Base-by-base conservation (phyloP, 2,888 invertebrate species). In the Palloptera scutellata region DNA sequence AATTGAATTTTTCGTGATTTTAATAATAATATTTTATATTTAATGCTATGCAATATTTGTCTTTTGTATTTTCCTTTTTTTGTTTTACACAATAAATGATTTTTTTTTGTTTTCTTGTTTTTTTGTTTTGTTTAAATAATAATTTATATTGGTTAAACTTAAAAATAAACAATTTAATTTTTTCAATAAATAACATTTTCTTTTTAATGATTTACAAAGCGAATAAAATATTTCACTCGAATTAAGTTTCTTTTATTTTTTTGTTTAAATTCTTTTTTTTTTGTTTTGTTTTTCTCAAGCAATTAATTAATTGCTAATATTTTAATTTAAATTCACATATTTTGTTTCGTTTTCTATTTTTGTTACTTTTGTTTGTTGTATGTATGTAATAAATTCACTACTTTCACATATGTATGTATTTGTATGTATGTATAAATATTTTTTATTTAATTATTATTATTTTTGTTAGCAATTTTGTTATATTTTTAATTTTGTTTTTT, bases 161-260 rank as follows among this genome's bases (percentile, higher is more conserved):
- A 64, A 76, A 70, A 73, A 70, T 71, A 70, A 73, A 70, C 75
- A 68, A 73, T 66, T 64, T 58, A 54, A n/a, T 70, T 69, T 40
- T 52, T 60, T 70, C 40, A 63, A 54, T 70, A 66, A 59, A 66
- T 66, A 15, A 15, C n/a, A 15, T 48, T 48, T 48, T 48, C 10
- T 10, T 48, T 0, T 48, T 48, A 9, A 1, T 66, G 19, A 60
- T 67, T 20, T 60, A 13, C 48, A 60, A 60, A 60, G 60, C 60
- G 48, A 60, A 60, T 69, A 72, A 65, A 65, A 55, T 64, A 53
- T 61, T 43, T 17, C 30, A 30, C 30, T 30, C 30, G 6, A 30
- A 30, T 30, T 30, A 30, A 30, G 30, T 30, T 30, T 30, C n/a
- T n/a, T n/a, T n/a, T 45, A 13, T 10, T 1, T 45, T 12, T 45